Evolutionary conservation across 2,888 invertebrate species (phyloP), one percentile per base, ranked within the genome.

Genomic region (Temnothorax unifasciatus): DNA sequence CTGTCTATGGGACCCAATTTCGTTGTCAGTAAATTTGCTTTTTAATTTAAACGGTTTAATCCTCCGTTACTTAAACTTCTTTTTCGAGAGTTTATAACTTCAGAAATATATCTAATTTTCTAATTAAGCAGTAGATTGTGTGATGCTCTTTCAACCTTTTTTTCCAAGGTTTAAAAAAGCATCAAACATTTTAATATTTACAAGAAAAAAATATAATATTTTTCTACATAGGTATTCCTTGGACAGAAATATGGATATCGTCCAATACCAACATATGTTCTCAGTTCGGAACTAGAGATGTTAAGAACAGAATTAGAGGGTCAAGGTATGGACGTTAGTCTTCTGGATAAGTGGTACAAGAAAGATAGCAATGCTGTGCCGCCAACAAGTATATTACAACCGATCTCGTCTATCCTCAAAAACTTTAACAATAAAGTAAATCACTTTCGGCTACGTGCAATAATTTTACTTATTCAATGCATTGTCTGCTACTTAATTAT

Each of bases 211-310:
- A 25, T 52, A 57, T 34, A 34, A 21, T 41, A 44, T 47, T n/a
- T 71, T 63, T 0, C 13, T 41, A 52, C 34, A 21, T 25, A 97
- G 97, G 97, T 99, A 73, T 99, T 99, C 93, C 95, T 99, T 29
- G 99, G 99, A 0, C 99, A 99, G 95, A 99, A 99, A 95, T 99
- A 99, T 95, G 99, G 99, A 29, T 99, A 99, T 95, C 97, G 99
- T 18, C 99, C 99, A 0, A 98, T 99, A 89, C 99, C 99, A 0
- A 99, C 99, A 0, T 98, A 99, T 94, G 98, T 99, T 83, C 95
- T 98, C 0, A 99, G 98, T 44, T 98, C 98, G 0, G 99, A 99
- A 93, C 96, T 99, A 74, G 98, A 98, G 93, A 95, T 98, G 96
- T 95, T 99, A 21, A 96, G 98, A 71, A 98, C 98, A 84, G 98